Conservation (phyloP, 2,797 vertebrate species). For the Meda fulgida region DNA sequence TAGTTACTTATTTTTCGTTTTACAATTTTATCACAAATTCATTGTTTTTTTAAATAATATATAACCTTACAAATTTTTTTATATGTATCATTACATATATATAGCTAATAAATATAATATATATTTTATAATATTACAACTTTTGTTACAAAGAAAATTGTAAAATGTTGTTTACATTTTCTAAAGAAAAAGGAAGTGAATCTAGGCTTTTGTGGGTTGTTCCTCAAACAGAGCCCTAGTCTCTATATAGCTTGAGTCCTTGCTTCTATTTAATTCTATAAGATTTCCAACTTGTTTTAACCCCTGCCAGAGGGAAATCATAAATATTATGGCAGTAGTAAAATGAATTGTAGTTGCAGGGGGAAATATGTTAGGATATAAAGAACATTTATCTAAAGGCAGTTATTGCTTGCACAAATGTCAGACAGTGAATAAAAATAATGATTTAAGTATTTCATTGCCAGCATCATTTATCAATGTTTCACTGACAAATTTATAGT, state of each 20-base stretch:
- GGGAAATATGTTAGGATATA: background rate
- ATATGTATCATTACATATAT: too few species aligned
- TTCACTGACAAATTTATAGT: slow-evolving; percentile 28
- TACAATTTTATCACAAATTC: background rate
- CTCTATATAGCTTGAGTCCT: background rate
- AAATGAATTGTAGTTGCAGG: background rate
- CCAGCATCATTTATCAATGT: slow-evolving; percentile 11
- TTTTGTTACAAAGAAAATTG: background rate
- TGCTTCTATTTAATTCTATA: background rate
- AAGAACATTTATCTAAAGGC: slow-evolving; percentile 1
- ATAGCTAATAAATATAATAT: too few species aligned
- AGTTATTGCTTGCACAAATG: background rate
- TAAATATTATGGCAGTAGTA: background rate
- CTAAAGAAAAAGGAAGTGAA: background rate
- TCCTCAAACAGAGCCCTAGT: background rate
- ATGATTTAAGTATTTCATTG: background rate
- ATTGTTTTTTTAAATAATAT: too few species aligned
- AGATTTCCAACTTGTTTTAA: background rate
- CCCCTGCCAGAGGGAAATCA: background rate
- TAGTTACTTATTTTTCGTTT: background rate
- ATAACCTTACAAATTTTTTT: too few species aligned
- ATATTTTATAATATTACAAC: background rate
- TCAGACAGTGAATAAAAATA: background rate
- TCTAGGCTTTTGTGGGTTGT: background rate
- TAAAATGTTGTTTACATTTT: background rate